Evolutionary conservation across 2,888 invertebrate species (phyloP).

Genomic region (Tetragonula carbonaria): DNA sequence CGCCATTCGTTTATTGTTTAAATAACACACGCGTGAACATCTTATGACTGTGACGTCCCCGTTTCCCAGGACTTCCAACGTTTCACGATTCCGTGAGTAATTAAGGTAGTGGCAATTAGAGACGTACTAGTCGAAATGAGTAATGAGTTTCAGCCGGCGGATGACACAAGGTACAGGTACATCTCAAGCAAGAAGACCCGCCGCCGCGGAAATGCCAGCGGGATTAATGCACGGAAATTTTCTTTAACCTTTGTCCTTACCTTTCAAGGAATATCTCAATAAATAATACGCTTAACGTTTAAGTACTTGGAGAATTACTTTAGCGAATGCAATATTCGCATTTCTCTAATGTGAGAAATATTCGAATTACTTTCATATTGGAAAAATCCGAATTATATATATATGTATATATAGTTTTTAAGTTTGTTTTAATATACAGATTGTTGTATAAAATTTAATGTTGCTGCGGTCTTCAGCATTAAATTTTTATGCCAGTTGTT

Average conservation of each 20-base stretch:
- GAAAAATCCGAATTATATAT: no score
- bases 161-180: constrained; percentile 40
- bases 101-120: constrained; percentile 63
- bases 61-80: constrained; percentile 31
- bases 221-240: background rate
- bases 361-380: no score
- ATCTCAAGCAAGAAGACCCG: constrained; percentile 11
- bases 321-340: background rate
- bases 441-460: no score
- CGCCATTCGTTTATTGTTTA: constrained; percentile 54
- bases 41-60: constrained; percentile 46
- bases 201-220: background rate
- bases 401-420: no score
- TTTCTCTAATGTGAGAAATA: background rate
- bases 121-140: constrained; percentile 60
- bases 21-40: constrained; percentile 30
- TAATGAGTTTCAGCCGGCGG: constrained; percentile 55
- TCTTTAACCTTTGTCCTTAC: background rate
- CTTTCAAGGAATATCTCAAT: background rate
- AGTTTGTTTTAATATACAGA: no score
- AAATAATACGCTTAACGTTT: background rate
- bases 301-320: background rate
- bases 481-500: no score
- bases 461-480: no score
- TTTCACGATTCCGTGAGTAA: constrained; percentile 53